Evolutionary conservation across 1,140 invertebrate genomes (phyloP).

Genomic region (Microplitis mediator): DNA sequence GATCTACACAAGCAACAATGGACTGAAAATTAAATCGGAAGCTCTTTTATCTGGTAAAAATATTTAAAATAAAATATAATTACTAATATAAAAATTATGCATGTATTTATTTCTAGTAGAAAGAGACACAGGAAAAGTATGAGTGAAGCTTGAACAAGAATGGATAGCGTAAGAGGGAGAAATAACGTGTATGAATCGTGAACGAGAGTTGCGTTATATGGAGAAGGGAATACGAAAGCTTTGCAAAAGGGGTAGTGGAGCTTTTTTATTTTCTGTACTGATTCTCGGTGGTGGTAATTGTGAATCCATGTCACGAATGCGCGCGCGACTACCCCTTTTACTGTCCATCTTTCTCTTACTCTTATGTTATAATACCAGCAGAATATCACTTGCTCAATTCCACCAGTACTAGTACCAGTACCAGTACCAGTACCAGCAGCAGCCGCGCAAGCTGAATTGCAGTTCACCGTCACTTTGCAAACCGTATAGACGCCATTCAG

Average conservation of each 20-base stretch:
- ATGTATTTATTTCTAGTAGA: too few relatives aligned
- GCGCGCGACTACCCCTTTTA: constrained; percentile 52
- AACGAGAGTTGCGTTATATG: neutral
- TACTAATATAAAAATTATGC: too few relatives aligned
- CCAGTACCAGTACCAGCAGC: constrained; percentile 21
- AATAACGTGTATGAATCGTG: neutral
- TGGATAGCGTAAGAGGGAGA: neutral
- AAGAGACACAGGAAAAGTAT: too few relatives aligned
- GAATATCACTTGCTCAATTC: constrained; percentile 14
- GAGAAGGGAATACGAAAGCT: too few relatives aligned
- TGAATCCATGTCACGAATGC: constrained; percentile 58
- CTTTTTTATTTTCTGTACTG: neutral
- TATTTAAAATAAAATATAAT: too few relatives aligned
- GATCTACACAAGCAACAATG: too few relatives aligned
- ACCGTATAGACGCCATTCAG: constrained; percentile 56
- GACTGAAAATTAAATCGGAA: too few relatives aligned
- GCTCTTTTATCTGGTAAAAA: too few relatives aligned
- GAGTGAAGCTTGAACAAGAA: neutral
- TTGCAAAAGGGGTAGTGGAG: neutral
- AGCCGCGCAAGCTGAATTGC: constrained; percentile 47
- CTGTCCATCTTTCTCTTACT: neutral
- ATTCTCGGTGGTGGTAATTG: constrained; percentile 34
- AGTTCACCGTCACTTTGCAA: constrained; percentile 55
- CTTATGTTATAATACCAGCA: neutral
- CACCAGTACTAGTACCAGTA: neutral